These are phyloP conservation scores for Siniperca chuatsi DNA, from an alignment of 2,113 vertebrate species.

Conservation along the genomic window DNA sequence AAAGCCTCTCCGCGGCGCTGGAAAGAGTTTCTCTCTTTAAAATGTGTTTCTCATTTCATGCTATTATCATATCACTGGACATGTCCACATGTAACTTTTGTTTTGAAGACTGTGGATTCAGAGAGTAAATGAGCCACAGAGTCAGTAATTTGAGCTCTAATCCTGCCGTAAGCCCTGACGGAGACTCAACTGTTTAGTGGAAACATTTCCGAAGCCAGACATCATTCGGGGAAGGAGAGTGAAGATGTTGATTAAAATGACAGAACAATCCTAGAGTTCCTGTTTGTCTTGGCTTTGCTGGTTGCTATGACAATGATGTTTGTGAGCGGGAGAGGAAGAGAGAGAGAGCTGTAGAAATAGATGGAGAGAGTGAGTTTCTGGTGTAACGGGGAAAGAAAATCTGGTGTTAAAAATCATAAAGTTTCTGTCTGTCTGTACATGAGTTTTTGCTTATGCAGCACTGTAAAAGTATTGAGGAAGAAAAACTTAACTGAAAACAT, in stretches of 20 bases:
- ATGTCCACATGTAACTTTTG: constrained; percentile 77
- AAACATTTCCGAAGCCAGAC: constrained; percentile 80
- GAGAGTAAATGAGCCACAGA: constrained; percentile 80
- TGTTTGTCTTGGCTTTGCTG: constrained; percentile 76
- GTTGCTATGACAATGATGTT: constrained; percentile 52
- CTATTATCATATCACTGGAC: constrained; percentile 81
- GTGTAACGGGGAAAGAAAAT: not conserved
- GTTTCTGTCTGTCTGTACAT: not conserved
- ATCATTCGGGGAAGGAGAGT: constrained; percentile 62
- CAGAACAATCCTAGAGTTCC: constrained; percentile 71
- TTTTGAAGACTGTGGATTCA: constrained; percentile 76
- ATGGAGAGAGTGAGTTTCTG: constrained; percentile 6
- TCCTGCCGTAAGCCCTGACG: constrained; percentile 70
- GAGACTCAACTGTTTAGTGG: constrained; percentile 74
- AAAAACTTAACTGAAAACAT: not conserved
- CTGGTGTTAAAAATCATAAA: not conserved
- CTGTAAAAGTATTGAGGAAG: not conserved
- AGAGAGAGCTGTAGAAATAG: not conserved
- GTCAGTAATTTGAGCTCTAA: constrained; percentile 81
- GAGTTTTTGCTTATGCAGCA: not conserved
- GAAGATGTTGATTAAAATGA: constrained; percentile 76
- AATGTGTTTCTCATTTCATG: constrained; percentile 84
- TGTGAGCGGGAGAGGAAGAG: not conserved
- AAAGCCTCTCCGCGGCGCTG: constrained; percentile 58
- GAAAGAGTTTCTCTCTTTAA: constrained; percentile 58